Base-by-base conservation (phyloP, 1,140 invertebrate genomes). In the Mya arenaria region DNA sequence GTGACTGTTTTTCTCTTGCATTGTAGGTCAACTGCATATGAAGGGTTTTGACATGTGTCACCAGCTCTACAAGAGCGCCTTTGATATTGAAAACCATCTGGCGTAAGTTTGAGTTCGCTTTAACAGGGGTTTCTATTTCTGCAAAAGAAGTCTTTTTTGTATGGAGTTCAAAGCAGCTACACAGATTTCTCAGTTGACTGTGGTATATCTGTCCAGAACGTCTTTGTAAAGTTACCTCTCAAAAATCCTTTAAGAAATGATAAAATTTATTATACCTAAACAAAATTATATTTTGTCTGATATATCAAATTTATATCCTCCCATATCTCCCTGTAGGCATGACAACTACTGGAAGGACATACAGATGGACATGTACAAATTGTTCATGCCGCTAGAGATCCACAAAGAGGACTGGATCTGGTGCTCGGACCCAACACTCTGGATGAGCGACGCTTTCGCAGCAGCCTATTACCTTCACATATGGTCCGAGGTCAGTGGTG, bases 61-160 rank as follows among this genome's bases (percentile, higher is more conserved):
- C 23, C 95, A 98, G 91, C 90, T 99, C 0, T 99, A 98, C 91
- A 90, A 96, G 0, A 95, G 96, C 44, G 95, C 95, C 74, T 92
- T 98, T n/a, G 98, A 99, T 93, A 92, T 99, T 37, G 95, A 97
- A 91, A 89, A 98, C 23, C 95, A 98, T 92, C 94, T 73, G 3
- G 39, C 13, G 79, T 82, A 63, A 73, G 68, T 44, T n/a, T n/a
- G n/a, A n/a, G n/a, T n/a, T n/a, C n/a, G n/a, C n/a, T n/a, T n/a
- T n/a, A n/a, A n/a, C n/a, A n/a, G n/a, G n/a, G n/a, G n/a, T n/a
- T n/a, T n/a, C n/a, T n/a, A n/a, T n/a, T n/a, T n/a, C n/a, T n/a
- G n/a, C n/a, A n/a, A n/a, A n/a, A n/a, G n/a, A n/a, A n/a, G n/a
- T n/a, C n/a, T n/a, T n/a, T n/a, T n/a, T n/a, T n/a, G n/a, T n/a